phyloP scores from a whole-genome alignment of 2,888 invertebrate species.

The Oscheius sp. region DNA sequence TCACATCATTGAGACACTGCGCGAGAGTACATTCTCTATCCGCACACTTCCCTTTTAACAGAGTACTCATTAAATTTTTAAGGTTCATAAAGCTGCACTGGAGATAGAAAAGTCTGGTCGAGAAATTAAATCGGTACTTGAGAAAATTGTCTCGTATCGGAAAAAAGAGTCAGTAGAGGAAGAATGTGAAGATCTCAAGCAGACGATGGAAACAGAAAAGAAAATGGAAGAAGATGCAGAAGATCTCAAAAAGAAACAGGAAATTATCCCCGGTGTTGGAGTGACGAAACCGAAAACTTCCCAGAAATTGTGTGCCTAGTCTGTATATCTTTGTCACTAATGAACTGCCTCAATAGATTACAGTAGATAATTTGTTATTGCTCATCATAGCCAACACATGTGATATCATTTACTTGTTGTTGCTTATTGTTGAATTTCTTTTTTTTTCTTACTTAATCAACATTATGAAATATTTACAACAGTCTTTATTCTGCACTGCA shows the following conservation, averaged over 20 bases:
- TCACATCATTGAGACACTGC: not conserved
- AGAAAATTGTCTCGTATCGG: not conserved
- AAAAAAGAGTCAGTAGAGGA: conserved; percentile 15
- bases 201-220: conserved; percentile 10
- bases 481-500: conserved; percentile 28
- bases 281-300: not conserved
- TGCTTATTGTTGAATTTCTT: conserved; percentile 1
- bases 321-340: not conserved
- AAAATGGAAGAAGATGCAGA: not conserved
- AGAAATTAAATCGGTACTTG: conserved; percentile 41
- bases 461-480: conserved; percentile 14
- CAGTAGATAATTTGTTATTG: not conserved
- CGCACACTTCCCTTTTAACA: not conserved
- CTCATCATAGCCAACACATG: conserved; percentile 12
- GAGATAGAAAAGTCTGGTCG: conserved; percentile 47
- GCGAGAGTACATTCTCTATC: not conserved
- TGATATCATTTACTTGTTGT: not conserved
- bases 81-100: conserved; percentile 53
- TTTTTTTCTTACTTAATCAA: conserved; percentile 1
- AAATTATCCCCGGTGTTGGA: conserved; percentile 8
- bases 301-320: conserved; percentile 14
- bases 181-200: not conserved
- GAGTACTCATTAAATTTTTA: not conserved
- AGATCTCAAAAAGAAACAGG: not conserved
- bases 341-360: not conserved